These are phyloP conservation scores for Poicephalus gulielmi DNA, from an alignment of 2,113 vertebrate species.

Conservation along the genomic window DNA sequence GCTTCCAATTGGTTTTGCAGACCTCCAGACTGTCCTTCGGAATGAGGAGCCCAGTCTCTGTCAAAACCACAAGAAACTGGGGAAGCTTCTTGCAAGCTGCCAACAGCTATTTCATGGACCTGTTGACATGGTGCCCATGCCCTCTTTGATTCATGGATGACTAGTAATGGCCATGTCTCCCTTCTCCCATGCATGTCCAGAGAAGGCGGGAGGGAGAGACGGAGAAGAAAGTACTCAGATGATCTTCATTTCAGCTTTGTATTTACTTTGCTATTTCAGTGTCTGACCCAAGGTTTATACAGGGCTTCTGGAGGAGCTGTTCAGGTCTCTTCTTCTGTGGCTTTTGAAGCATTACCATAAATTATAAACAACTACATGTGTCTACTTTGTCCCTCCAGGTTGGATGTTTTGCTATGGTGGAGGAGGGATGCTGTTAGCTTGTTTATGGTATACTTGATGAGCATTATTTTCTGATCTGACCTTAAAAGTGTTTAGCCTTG, in stretches of 20 bases:
- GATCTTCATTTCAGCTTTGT: neutral
- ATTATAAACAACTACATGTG: accelerated
- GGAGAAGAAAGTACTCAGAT: neutral
- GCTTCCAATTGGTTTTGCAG: neutral
- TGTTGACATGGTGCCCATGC: neutral
- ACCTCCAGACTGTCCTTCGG: neutral
- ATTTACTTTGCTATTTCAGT: neutral
- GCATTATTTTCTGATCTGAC: neutral
- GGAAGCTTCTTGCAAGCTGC: neutral
- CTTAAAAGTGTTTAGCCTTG: neutral
- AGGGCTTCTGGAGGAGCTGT: neutral
- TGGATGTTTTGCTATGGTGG: neutral
- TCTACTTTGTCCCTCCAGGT: neutral
- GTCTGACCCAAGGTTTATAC: neutral
- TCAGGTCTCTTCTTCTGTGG: neutral
- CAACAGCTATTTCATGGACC: neutral
- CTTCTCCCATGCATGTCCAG: accelerated
- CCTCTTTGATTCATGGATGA: neutral
- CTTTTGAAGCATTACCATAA: neutral
- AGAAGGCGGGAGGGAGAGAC: neutral
- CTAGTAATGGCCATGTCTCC: neutral
- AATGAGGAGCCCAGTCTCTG: neutral
- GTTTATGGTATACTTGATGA: neutral
- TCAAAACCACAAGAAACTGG: neutral
- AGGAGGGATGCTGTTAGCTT: neutral